These are phyloP conservation scores for Muscina levida DNA, from an alignment of 2,888 invertebrate genomes.

Conservation along the genomic window DNA sequence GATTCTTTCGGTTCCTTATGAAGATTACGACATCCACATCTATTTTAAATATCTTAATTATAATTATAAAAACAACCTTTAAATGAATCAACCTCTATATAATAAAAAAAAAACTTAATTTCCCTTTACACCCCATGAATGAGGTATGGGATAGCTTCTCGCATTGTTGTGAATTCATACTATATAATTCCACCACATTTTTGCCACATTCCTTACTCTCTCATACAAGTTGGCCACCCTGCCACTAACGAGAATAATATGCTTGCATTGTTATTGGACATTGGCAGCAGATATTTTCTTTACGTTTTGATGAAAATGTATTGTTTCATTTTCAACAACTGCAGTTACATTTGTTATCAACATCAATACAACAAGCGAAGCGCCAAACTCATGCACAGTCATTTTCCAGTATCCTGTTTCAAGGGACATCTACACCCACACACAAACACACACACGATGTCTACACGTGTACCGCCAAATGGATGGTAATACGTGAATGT, in stretches of 20 bases:
- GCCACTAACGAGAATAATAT: background rate
- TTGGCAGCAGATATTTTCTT: background rate
- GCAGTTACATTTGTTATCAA: constrained; percentile 47
- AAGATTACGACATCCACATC: no score
- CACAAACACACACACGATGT: background rate
- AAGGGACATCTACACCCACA: background rate
- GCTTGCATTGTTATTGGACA: background rate
- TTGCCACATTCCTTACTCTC: no score
- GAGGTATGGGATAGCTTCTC: no score
- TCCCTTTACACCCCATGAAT: no score
- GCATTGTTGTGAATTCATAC: no score
- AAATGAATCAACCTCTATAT: no score
- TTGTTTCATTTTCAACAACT: constrained; percentile 49
- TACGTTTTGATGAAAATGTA: constrained; percentile 37
- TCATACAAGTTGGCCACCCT: constrained; percentile 29
- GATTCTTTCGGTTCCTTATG: no score
- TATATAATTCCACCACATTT: no score
- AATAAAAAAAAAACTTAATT: no score
- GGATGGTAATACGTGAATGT: background rate
- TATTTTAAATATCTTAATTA: no score
- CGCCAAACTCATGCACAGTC: constrained; percentile 13
- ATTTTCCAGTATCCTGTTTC: constrained; percentile 31
- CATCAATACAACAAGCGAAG: constrained; percentile 43
- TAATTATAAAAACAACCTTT: no score
- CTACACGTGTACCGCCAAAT: background rate